phyloP scores from a whole-genome alignment of 1,140 invertebrate genomes.

The Oryzaephilus surinamensis region DNA sequence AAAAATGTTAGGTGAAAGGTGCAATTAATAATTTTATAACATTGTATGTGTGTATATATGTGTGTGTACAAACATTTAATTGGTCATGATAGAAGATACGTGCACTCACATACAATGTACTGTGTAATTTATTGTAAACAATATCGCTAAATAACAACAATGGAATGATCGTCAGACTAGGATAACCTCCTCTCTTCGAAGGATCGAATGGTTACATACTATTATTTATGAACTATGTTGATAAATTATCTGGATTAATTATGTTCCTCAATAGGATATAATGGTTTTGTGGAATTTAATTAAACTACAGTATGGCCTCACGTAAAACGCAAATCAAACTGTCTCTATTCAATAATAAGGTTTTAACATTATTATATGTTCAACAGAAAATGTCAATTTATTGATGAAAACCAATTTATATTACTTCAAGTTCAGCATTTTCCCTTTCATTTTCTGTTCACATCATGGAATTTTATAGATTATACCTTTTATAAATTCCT shows the following conservation, averaged over 20 bases:
- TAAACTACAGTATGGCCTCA: constrained; percentile 10
- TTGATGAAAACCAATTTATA: too few relatives aligned
- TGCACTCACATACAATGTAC: constrained; percentile 28
- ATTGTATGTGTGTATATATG: too few relatives aligned
- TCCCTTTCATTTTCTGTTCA: too few relatives aligned
- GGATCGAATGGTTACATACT: too few relatives aligned
- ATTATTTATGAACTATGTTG: constrained; percentile 16
- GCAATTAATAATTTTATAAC: constrained; percentile 30
- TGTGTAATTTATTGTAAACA: constrained; percentile 30
- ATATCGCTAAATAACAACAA: constrained; percentile 30
- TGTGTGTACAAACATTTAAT: constrained; percentile 28
- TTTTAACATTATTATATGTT: too few relatives aligned
- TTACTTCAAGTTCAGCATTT: too few relatives aligned
- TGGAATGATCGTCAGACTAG: constrained; percentile 16
- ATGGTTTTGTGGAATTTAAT: constrained; percentile 14
- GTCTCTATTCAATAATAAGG: too few relatives aligned
- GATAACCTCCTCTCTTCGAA: constrained; percentile 24
- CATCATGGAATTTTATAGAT: too few relatives aligned
- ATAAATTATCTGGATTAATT: constrained; percentile 19
- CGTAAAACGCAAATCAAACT: constrained; percentile 7
- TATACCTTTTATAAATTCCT: too few relatives aligned
- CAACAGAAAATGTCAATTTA: too few relatives aligned
- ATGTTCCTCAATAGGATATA: constrained; percentile 9
- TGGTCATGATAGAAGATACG: constrained; percentile 29
- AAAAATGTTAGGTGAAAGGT: constrained; percentile 28